Conservation (phyloP, 2,797 vertebrate species). For the Aldrovandia affinis region DNA sequence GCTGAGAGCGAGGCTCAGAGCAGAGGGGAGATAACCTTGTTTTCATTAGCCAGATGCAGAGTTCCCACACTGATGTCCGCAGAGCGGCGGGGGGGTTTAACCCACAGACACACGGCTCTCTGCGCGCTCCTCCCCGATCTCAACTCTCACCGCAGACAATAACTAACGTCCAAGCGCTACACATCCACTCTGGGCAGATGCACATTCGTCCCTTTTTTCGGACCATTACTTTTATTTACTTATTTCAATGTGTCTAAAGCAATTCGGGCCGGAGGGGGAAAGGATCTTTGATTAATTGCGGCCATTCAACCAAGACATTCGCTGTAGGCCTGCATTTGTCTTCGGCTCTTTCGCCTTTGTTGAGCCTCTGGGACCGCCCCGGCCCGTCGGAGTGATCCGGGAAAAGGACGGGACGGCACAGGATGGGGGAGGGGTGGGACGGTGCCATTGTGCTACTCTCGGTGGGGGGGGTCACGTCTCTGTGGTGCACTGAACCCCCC, state of each 20-base stretch:
- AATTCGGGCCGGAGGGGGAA: background rate
- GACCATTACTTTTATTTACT: constrained; percentile 11
- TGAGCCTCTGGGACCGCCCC: background rate
- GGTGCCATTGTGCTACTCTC: background rate
- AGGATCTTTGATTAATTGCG: background rate
- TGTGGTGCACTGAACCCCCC: background rate
- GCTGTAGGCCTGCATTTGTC: background rate
- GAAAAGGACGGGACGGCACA: background rate
- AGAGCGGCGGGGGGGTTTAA: background rate
- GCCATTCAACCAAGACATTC: background rate
- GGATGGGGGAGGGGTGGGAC: background rate
- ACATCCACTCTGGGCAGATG: background rate
- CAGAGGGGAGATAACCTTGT: constrained; percentile 1
- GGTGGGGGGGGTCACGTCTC: background rate
- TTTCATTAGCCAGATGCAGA: constrained; percentile 9
- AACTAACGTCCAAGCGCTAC: background rate
- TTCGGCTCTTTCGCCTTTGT: background rate
- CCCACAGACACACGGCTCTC: background rate
- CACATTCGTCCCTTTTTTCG: background rate
- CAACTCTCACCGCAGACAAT: background rate
- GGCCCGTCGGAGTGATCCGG: background rate
- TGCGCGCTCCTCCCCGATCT: background rate
- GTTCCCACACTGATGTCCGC: background rate
- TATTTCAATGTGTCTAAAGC: background rate
- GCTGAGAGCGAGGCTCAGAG: background rate